These are phyloP conservation scores for Ormyrus rosae DNA, from an alignment of 2,888 invertebrate genomes.

Conservation along the genomic window DNA sequence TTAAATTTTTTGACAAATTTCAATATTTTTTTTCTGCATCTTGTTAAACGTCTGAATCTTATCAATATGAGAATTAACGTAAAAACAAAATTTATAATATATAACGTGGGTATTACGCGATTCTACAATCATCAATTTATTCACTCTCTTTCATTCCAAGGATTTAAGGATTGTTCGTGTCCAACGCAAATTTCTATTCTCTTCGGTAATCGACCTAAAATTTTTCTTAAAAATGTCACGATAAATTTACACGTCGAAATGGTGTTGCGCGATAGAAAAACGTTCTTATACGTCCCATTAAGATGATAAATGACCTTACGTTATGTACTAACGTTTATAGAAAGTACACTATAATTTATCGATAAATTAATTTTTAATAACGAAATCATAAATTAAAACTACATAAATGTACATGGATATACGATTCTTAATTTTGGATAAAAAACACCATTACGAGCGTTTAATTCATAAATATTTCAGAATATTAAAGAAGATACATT, in stretches of 20 bases:
- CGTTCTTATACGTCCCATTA: neutral
- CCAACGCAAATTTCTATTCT: conserved; percentile 58
- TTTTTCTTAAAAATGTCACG: neutral
- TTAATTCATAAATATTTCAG: neutral
- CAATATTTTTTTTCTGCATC: conserved; percentile 7
- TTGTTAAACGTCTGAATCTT: conserved; percentile 15
- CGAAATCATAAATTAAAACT: too few species aligned
- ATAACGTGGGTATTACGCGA: conserved; percentile 44
- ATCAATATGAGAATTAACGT: conserved; percentile 10
- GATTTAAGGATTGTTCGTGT: conserved; percentile 46
- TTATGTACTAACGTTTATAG: too few species aligned
- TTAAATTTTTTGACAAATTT: too few species aligned
- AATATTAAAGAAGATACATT: neutral
- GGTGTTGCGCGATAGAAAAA: conserved; percentile 33
- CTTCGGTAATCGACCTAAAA: conserved; percentile 53
- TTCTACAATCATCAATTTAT: conserved; percentile 37
- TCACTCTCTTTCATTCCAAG: conserved; percentile 41
- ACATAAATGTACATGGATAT: too few species aligned
- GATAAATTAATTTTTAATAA: too few species aligned
- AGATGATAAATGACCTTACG: too few species aligned
- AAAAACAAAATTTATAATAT: conserved; percentile 8
- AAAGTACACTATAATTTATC: too few species aligned
- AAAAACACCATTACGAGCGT: conserved; percentile 60
- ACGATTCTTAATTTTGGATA: neutral
- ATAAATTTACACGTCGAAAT: conserved; percentile 44